Evolutionary conservation across 2,113 vertebrate genomes (phyloP).

Genomic region (Brachirus orientalis): DNA sequence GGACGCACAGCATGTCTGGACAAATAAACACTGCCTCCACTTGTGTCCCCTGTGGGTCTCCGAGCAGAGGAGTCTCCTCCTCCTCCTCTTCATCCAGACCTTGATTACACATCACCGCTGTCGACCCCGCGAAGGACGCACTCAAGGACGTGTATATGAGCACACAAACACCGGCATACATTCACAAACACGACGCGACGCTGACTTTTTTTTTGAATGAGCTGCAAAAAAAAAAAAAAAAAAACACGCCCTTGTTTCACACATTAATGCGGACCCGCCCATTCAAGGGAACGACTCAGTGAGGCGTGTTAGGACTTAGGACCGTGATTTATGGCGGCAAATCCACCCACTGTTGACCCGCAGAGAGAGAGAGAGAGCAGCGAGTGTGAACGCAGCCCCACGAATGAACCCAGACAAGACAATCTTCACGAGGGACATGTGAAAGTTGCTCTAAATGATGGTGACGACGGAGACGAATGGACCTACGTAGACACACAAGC

Average conservation of each 20-base stretch:
- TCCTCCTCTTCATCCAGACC: slow-evolving; percentile 26
- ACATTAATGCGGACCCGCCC: slow-evolving; percentile 18
- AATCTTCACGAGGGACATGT: too few relatives aligned
- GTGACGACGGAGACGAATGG: too few relatives aligned
- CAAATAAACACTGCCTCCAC: slow-evolving; percentile 40
- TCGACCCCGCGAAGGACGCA: neutral
- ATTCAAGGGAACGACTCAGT: slow-evolving; percentile 34
- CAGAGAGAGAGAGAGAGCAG: too few relatives aligned
- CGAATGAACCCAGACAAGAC: too few relatives aligned
- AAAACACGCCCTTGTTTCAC: slow-evolving; percentile 35
- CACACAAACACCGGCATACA: slow-evolving; percentile 9
- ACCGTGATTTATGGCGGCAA: slow-evolving; percentile 48
- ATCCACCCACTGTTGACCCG: slow-evolving; percentile 38
- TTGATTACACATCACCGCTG: slow-evolving; percentile 6
- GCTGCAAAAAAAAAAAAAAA: too few relatives aligned
- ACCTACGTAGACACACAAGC: too few relatives aligned
- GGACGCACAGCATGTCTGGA: slow-evolving; percentile 36
- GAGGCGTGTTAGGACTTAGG: slow-evolving; percentile 45
- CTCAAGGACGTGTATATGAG: neutral
- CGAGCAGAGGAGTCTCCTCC: slow-evolving; percentile 28
- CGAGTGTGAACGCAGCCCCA: neutral
- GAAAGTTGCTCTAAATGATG: too few relatives aligned
- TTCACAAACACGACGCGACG: too few relatives aligned
- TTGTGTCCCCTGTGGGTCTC: slow-evolving; percentile 14
- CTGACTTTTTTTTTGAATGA: slow-evolving; percentile 12